phyloP scores from a whole-genome alignment of 2,797 vertebrate genomes.

The Urosaurus nigricauda region DNA sequence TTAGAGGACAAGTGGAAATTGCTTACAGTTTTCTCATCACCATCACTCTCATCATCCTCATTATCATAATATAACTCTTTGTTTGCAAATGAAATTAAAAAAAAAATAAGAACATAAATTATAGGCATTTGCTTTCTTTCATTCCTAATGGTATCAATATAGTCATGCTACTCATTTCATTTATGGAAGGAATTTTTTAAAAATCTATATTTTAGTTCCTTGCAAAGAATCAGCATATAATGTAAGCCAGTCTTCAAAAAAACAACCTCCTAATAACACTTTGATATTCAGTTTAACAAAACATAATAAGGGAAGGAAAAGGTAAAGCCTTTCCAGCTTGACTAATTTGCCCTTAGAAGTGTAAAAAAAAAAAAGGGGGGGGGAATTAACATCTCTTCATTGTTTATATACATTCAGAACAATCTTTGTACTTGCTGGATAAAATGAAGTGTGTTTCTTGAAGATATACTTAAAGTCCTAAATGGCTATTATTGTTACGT shows the following conservation, averaged over 20 bases:
- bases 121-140: slow-evolving; percentile 50
- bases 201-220: slow-evolving; percentile 41
- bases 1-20: slow-evolving; percentile 58
- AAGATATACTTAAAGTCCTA: slow-evolving; percentile 62
- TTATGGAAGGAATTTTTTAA: slow-evolving; percentile 60
- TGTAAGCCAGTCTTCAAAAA: slow-evolving; percentile 53
- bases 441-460: slow-evolving; percentile 65
- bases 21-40: slow-evolving; percentile 25
- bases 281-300: slow-evolving; percentile 49
- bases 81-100: slow-evolving; percentile 34
- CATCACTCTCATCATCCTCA: slow-evolving; percentile 30
- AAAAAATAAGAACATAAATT: slow-evolving; percentile 44
- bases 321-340: slow-evolving; percentile 53
- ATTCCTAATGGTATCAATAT: slow-evolving; percentile 44
- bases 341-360: slow-evolving; percentile 59
- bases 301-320: slow-evolving; percentile 31
- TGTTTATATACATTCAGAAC: slow-evolving; percentile 62
- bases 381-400: slow-evolving; percentile 64
- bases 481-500: slow-evolving; percentile 57
- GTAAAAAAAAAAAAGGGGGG: too few relatives aligned
- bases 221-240: slow-evolving; percentile 44
- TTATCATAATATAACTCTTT: slow-evolving; percentile 13
- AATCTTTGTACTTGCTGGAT: slow-evolving; percentile 57
- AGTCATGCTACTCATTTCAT: slow-evolving; percentile 56
- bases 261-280: slow-evolving; percentile 40